Base-by-base conservation (phyloP, 2,888 invertebrate species). In the Palloptera scutellata region DNA sequence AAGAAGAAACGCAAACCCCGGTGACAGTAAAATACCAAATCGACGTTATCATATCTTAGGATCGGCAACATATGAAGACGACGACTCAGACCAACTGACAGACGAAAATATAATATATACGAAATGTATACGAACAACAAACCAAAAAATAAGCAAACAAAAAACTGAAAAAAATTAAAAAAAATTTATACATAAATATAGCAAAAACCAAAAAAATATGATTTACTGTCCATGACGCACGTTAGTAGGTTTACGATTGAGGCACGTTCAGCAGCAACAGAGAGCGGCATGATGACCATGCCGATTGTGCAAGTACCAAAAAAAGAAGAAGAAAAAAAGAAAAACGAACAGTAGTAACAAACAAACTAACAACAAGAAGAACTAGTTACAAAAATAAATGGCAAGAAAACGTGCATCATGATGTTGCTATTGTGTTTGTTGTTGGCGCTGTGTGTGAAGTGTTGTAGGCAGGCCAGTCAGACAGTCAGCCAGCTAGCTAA, bases 201-300 rank as follows among this genome's bases (percentile, higher is more conserved):
- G 64, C 53, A 52, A 52, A 57, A 45, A 43, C 30, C 58, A 59
- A 41, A 12, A 54, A 66, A 70, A 74, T 71, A 75, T 75, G 74
- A 75, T 75, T 75, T 75, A 75, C 68, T 72, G 70, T 64, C 66
- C 73, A 68, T 68, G 72, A 70, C 67, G 68, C 62, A 19, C 60
- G 68, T 68, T 72, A 66, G 69, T 63, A 63, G 64, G 65, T 61
- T 55, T 66, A 64, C 59, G 54, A 58, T 15, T 62, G 42, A 57
- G 53, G 67, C 69, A 69, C 68, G 66, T 72, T 64, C 40, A 66
- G 55, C 60, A 66, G 59, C 63, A 71, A 62, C 15, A 48, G 51
- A 48, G 11, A 9, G 17, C 57, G 52, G 43, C 41, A 69, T 69
- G 70, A 65, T 71, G 70, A 70, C 70, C 67, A 68, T 66, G 69